Evolutionary conservation across 2,113 vertebrate species (phyloP), one percentile per base, ranked within the genome.

Genomic region (Oostethus manadensis): DNA sequence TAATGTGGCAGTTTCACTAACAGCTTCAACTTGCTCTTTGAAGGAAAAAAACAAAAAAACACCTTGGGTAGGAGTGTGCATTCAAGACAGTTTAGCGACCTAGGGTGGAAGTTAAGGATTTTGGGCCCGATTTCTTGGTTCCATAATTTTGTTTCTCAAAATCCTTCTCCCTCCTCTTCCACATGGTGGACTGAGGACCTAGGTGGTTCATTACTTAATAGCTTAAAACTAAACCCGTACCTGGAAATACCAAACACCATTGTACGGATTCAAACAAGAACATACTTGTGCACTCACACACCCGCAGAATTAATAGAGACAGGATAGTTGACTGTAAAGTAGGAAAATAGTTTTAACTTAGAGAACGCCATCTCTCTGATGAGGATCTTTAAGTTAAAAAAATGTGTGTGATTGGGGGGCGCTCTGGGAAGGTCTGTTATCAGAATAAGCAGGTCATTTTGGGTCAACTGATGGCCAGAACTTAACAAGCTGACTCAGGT

Each of bases 81-180:
- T 86, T 86, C 76, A 87, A 74, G 83, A 89, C 87, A 88, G 88
- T 71, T 85, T 66, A 83, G 76, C 90, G 74, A 90, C 90, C 90
- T 92, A 92, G 90, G 89, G 80, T 91, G 87, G 72, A 74, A 91
- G 90, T 91, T 85, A 89, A 92, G 90, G 88, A 90, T 77, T 88
- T 86, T 86, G 90, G 90, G 90, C 84, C 88, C 71, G 88, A 90
- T 90, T 84, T 88, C 89, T 92, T 92, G 88, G 88, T 92, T 92
- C 78, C 82, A 64, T 79, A 84, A 86, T 72, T 79, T 69, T 69
- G 72, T 40, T 73, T 91, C 90, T 78, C 90, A 92, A 89, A 92
- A 91, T 90, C 90, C 90, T 90, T 90, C 90, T 91, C 88, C 90
- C 89, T 92, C 90, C 89, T 90, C 90, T 92, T 92, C 90, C 90